Evolutionary conservation across 2,888 invertebrate species (phyloP), one percentile per base, ranked within the genome.

Genomic region (Aphodius sticticus): DNA sequence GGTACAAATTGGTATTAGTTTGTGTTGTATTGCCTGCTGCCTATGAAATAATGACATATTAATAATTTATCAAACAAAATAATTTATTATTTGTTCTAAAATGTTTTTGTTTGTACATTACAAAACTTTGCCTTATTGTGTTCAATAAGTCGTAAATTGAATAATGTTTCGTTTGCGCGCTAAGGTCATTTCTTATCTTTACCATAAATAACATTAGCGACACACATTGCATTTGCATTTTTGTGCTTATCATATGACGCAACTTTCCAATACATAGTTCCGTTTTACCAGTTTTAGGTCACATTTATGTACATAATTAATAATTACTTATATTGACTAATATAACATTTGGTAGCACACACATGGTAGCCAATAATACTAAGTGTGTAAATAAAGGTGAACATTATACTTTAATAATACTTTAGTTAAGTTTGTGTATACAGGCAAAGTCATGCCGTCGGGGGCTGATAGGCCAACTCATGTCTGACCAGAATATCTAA

Each of bases 121-220:
- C 3, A 53, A 53, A 53, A 53, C 53, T 53, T 53, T 9, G 53
- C 12, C 1, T 53, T 12, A 9, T 53, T 53, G 26, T 26, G 26
- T 53, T 9, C 53, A 9, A 12, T 53, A 12, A 53, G 53, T 53
- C 53, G 53, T 12, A 53, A 53, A 53, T 53, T 53, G 53, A 53
- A 53, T 53, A 53, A 53, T 53, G 53, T 53, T 26, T 26, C 26
- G 26, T 26, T 53, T 53, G 12, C 12, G 53, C 53, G 7, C 9
- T 53, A 53, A 53, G 53, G 53, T 53, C 53, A 53, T 53, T 53
- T 53, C 53, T 53, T 53, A 53, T 53, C 53, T 53, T 53, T 53
- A 53, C 53, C 53, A 53, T 53, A 53, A 53, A 53, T 53, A 53
- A 53, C 53, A 2, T 53, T 53, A 12, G 53, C 12, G 53, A 53